A percentile compares a stretch with the other conserved stretches of the same genome.
Evolutionary conservation across 2,888 invertebrate species (phyloP).

Genomic region (Clitarchus hookeri): DNA sequence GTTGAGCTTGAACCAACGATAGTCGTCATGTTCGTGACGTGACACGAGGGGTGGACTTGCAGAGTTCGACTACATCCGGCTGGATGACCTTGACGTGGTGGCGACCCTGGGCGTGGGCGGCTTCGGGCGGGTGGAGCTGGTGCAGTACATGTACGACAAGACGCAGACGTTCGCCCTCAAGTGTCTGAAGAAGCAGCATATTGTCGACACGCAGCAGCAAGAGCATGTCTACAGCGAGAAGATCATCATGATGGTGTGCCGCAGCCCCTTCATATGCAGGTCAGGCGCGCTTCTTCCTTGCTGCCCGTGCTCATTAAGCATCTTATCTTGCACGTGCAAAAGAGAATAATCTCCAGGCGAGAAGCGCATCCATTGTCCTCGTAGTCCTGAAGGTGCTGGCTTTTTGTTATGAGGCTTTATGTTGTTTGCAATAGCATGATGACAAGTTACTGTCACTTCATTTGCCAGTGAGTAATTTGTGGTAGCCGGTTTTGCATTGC

Average conservation of each 20-base stretch:
- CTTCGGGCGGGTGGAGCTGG: conserved; percentile 86
- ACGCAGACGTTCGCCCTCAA: conserved; percentile 78
- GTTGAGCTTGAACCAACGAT: too few relatives aligned
- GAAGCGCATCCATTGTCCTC: too few relatives aligned
- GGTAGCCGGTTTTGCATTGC: too few relatives aligned
- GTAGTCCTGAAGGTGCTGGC: too few relatives aligned
- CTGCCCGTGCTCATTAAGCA: too few relatives aligned
- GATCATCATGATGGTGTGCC: conserved; percentile 70
- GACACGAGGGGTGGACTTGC: conserved; percentile 35
- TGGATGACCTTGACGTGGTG: conserved; percentile 76
- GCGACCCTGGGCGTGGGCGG: conserved; percentile 92
- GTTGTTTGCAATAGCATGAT: too few relatives aligned
- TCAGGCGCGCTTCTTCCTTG: conserved; percentile 46
- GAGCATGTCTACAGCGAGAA: conserved; percentile 90
- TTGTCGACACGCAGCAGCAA: conserved; percentile 86
- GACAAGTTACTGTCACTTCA: too few relatives aligned
- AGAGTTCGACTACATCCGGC: conserved; percentile 55
- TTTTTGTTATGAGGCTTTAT: too few relatives aligned
- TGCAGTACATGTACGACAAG: conserved; percentile 62
- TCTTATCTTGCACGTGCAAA: too few relatives aligned
- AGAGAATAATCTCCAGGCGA: too few relatives aligned
- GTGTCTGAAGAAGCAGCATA: conserved; percentile 86
- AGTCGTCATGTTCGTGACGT: too few relatives aligned
- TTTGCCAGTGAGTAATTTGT: too few relatives aligned
- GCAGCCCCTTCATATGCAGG: conserved; percentile 76